A percentile compares a stretch with the other conserved stretches of the same genome.
Evolutionary conservation across 1,140 invertebrate genomes (phyloP).

Genomic region (Ectropis grisescens): DNA sequence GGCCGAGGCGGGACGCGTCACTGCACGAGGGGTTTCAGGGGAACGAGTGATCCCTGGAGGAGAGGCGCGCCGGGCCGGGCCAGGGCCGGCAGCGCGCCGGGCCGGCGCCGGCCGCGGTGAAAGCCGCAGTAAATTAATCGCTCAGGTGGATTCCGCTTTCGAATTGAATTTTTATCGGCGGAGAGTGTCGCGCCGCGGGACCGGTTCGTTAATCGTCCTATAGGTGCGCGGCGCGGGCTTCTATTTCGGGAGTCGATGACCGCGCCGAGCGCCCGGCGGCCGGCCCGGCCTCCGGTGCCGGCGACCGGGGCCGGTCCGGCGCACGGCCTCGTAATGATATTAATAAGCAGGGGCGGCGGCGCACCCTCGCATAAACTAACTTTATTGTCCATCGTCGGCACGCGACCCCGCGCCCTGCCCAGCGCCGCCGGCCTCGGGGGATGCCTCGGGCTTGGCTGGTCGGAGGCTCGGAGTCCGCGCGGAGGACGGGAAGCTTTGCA

Average conservation of each 20-base stretch:
- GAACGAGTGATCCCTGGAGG: too few relatives aligned
- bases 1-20: too few relatives aligned
- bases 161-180: conserved; percentile 52
- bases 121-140: conserved; percentile 42
- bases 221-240: conserved; percentile 53
- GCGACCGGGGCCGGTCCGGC: too few relatives aligned
- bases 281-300: too few relatives aligned
- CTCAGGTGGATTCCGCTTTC: conserved; percentile 55
- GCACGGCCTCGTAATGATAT: conserved; percentile 38
- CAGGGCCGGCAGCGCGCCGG: conserved; percentile 63
- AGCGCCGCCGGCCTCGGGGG: background rate
- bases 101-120: conserved; percentile 50
- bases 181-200: conserved; percentile 40
- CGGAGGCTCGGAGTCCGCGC: too few relatives aligned
- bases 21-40: too few relatives aligned
- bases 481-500: too few relatives aligned
- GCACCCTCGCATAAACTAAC: conserved; percentile 27
- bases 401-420: conserved; percentile 10
- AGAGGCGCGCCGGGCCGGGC: conserved; percentile 73
- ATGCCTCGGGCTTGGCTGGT: too few relatives aligned
- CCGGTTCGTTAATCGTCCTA: conserved; percentile 55
- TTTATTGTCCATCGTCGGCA: conserved; percentile 26
- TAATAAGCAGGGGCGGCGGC: conserved; percentile 30
- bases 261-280: conserved; percentile 17
- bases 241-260: conserved; percentile 67